Evolutionary conservation across 2,113 vertebrate species (phyloP), one percentile per base, ranked within the genome.

Genomic region (Clarias batrachus): DNA sequence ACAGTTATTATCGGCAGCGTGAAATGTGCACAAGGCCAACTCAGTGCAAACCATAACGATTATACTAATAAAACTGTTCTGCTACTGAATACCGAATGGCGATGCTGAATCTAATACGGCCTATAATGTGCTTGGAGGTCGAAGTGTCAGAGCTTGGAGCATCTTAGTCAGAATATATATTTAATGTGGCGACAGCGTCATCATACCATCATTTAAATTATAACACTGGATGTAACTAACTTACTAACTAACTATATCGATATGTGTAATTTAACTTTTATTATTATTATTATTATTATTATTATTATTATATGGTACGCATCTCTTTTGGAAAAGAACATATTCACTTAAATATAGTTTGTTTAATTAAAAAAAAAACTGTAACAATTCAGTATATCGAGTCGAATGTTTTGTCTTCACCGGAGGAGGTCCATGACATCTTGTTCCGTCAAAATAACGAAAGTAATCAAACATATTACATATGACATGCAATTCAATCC

Each of bases 371-470:
- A 74, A 21, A 0, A 77, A n/a, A n/a, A 2, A 27, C 48, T 57
- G 14, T 59, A 59, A 62, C n/a, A 33, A 81, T n/a, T 84, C 87
- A 89, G 84, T 57, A 81, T 90, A 66, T 88, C 85, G 85, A 92
- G 37, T 74, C 66, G 54, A 87, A 89, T 89, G 89, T 86, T 76
- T 56, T 68, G 76, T 59, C 76, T 17, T 84, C 85, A 83, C 80
- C 85, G 71, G 63, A 81, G 80, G 54, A 79, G 77, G 16, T 41
- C 84, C 89, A 83, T 91, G 90, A 91, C 92, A 91, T 91, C 90
- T 91, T 93, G 90, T 91, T 92, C 83, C 76, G 81, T 87, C 87
- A 81, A 92, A 92, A 92, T 91, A 87, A 90, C 74, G 16, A 56
- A 27, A 56, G 52, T 17, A 78, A 57, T 78, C 25, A 56, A 57